Evolutionary conservation across 1,140 invertebrate genomes (phyloP), one percentile per base, ranked within the genome.

Genomic region (Sarcophaga bullata): DNA sequence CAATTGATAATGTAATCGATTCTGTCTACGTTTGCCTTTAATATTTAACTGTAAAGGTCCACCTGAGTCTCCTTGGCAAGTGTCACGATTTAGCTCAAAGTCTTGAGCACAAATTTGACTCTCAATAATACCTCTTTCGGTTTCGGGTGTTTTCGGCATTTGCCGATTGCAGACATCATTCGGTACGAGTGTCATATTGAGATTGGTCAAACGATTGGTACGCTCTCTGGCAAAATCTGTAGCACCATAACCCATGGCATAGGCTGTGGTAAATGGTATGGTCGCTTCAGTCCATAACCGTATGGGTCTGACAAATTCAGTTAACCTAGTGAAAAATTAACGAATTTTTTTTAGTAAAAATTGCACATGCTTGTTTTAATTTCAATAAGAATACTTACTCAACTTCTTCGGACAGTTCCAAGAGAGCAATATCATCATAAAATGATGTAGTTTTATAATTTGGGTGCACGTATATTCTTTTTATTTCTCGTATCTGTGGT

Each of bases 221-320:
- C 86, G 86, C 19, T 83, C 81, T 49, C 84, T 86, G 72, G 80
- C 84, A 47, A 89, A 89, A 54, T 83, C 84, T 0, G 88, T 89
- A 0, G 88, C 83, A 0, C 88, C 88, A 81, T 88, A 89, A 37
- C 88, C 88, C 88, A 89, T 89, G 49, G 88, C 88, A 68, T 87
- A 87, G 3, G 86, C 88, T 62, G 85, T 88, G 0, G 83, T 73
- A 8, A 85, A 85, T n/a, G 88, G 88, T 54, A 89, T 76, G 52
- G 87, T 81, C 5, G 80, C 68, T 0, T 17, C 73, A 3, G 84
- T 81, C 88, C 88, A 89, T 9, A 89, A 80, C 2, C 85, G 84
- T 6, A 88, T 88, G 9, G 88, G 88, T 11, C 88, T 85, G 0
- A 89, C 88, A 47, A 85, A 89, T 52, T 82, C 84, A 1, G 84